Evolutionary conservation across 64 coral and sea anemone species (phyloP).

Genomic region (Pachyseris speciosa): DNA sequence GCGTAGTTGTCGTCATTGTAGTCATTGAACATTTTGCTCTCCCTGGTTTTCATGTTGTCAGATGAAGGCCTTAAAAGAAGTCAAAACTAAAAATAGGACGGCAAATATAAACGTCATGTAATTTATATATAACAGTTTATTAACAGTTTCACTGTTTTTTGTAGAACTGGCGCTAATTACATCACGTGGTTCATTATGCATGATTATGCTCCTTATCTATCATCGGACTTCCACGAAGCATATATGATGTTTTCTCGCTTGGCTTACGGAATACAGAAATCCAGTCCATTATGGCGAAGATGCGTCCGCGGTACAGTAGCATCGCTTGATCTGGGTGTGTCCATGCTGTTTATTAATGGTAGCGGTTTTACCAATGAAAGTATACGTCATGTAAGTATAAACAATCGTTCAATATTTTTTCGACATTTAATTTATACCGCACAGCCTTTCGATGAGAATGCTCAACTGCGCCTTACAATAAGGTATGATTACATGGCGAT

Average conservation of each 20-base stretch:
- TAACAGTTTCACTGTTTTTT: neutral
- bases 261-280: constrained; percentile 34
- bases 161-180: neutral
- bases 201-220: neutral
- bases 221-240: neutral
- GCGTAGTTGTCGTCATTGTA: no score
- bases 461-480: no score
- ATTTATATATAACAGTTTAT: neutral
- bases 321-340: constrained; percentile 29
- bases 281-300: constrained; percentile 28
- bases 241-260: neutral
- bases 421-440: no score
- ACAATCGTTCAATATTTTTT: neutral
- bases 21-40: no score
- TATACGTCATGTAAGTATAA: constrained; percentile 21
- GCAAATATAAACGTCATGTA: no score
- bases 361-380: constrained; percentile 37
- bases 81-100: no score
- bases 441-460: no score
- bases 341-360: constrained; percentile 11
- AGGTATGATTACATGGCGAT: no score
- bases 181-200: constrained; percentile 9
- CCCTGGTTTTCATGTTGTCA: no score
- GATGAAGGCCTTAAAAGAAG: no score
- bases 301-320: constrained; percentile 10